Percentiles rank a stretch among this genome's conserved stretches.
These are phyloP conservation scores for Xylota segnis DNA, from an alignment of 2,888 invertebrate genomes.

Conservation along the genomic window DNA sequence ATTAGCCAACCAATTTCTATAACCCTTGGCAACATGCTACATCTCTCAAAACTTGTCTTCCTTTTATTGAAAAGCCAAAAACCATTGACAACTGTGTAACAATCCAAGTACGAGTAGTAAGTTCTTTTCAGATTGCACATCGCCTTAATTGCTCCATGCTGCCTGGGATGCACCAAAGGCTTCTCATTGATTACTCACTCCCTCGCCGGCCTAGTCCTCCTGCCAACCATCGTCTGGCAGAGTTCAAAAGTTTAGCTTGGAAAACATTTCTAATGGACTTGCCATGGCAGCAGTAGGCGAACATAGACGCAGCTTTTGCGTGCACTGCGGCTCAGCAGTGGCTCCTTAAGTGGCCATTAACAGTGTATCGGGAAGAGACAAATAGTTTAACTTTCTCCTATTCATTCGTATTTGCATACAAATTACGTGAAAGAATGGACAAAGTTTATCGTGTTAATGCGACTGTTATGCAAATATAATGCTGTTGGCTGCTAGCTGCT, in stretches of 20 bases:
- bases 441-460: slow-evolving; percentile 77
- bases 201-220: neutral
- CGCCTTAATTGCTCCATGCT: slow-evolving; percentile 37
- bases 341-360: slow-evolving; percentile 76
- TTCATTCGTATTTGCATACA: slow-evolving; percentile 77
- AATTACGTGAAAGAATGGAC: slow-evolving; percentile 77
- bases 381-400: slow-evolving; percentile 77
- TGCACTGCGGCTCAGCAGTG: slow-evolving; percentile 72
- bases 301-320: slow-evolving; percentile 71
- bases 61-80: no score
- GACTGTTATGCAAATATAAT: slow-evolving; percentile 75
- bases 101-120: neutral
- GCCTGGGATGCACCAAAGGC: slow-evolving; percentile 38
- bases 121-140: neutral
- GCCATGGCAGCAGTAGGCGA: slow-evolving; percentile 22
- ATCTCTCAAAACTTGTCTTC: no score
- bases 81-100: no score
- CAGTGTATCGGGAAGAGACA: slow-evolving; percentile 76
- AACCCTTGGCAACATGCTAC: no score
- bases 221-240: slow-evolving; percentile 29
- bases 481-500: slow-evolving; percentile 28
- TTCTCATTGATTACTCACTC: slow-evolving; percentile 45
- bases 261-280: slow-evolving; percentile 76
- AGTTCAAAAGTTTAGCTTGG: slow-evolving; percentile 69
- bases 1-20: no score